Evolutionary conservation across 2,888 invertebrate genomes (phyloP).

Genomic region (Ommatoiulus sabulosus): DNA sequence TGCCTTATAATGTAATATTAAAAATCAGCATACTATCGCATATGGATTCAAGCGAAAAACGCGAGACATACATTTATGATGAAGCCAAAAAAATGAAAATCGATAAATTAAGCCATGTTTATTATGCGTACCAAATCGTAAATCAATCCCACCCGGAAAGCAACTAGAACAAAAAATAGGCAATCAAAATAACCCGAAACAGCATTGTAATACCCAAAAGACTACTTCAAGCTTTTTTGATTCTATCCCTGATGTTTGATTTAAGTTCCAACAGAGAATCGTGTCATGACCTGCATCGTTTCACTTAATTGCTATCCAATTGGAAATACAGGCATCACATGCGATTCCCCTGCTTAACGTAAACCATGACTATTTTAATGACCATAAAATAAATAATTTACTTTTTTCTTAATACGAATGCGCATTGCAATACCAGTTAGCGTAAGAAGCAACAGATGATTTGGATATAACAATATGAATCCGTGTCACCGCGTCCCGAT

Average conservation of each 20-base stretch:
- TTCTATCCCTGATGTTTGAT: background rate
- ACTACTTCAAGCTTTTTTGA: background rate
- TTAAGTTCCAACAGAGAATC: background rate
- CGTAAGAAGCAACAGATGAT: no score
- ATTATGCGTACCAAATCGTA: background rate
- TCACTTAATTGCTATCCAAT: no score
- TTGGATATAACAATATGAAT: no score
- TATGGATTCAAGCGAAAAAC: constrained; percentile 9
- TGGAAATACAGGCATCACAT: background rate
- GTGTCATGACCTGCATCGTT: background rate
- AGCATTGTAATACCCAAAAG: background rate
- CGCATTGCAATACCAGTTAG: no score
- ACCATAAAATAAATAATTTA: background rate
- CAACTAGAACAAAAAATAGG: background rate
- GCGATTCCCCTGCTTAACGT: background rate
- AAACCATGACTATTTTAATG: no score
- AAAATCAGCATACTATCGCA: constrained; percentile 22
- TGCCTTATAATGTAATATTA: constrained; percentile 1
- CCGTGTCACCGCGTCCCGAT: no score
- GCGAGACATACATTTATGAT: background rate
- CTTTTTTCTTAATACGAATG: no score
- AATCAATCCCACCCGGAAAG: background rate
- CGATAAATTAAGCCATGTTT: constrained; percentile 37
- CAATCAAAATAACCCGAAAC: background rate
- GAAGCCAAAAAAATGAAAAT: background rate